These are phyloP conservation scores for Anguilla marmorata DNA, from an alignment of 2,797 vertebrate genomes.

Conservation along the genomic window DNA sequence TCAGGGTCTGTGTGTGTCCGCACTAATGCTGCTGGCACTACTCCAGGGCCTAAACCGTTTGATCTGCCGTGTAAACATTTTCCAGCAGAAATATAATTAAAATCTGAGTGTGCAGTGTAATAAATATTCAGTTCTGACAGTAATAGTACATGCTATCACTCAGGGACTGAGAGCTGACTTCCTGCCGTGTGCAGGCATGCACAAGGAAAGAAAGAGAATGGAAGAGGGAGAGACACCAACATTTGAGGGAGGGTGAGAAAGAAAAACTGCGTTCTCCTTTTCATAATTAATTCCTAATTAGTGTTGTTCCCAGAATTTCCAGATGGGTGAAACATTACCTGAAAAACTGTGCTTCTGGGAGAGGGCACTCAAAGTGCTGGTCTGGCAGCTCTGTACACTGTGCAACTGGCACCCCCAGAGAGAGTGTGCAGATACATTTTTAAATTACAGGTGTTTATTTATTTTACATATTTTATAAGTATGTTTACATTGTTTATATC, in stretches of 20 bases:
- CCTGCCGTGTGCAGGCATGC: neutral
- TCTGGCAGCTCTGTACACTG: neutral
- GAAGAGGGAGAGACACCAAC: neutral
- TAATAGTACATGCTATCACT: neutral
- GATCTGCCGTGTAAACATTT: neutral
- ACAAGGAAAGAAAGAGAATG: neutral
- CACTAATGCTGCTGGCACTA: neutral
- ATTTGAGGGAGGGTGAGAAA: neutral
- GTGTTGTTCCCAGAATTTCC: neutral
- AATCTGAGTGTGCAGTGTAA: neutral
- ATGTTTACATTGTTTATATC: neutral
- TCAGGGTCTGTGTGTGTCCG: neutral
- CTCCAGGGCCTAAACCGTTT: neutral
- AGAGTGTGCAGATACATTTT: neutral
- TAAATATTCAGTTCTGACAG: constrained; percentile 2
- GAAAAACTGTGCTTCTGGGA: neutral
- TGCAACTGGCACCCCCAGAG: neutral
- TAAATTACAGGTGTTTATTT: neutral
- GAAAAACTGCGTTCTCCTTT: neutral
- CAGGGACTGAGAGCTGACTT: neutral
- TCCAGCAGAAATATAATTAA: neutral
- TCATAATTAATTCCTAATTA: neutral
- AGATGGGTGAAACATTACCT: neutral
- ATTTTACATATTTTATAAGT: neutral
- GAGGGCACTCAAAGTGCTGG: neutral